Percentiles rank a stretch among this genome's conserved stretches.
Evolutionary conservation across 2,888 invertebrate species (phyloP).

Genomic region (Xiphydria camelus): DNA sequence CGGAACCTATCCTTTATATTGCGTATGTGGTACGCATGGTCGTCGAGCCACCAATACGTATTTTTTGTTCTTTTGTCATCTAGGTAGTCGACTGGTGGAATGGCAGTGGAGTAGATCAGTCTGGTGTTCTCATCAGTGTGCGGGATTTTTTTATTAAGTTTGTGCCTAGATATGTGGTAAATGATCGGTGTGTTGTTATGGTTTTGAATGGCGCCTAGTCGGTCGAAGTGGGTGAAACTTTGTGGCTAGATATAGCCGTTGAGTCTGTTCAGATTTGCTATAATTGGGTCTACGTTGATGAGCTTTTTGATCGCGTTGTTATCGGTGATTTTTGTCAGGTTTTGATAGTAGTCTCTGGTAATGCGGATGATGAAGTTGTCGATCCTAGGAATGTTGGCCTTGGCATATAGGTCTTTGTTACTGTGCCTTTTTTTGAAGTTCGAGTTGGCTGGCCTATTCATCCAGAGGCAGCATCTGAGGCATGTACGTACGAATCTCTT

Average conservation of each 20-base stretch:
- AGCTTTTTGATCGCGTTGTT: background rate
- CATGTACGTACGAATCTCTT: constrained; percentile 18
- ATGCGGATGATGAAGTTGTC: constrained; percentile 10
- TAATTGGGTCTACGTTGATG: background rate
- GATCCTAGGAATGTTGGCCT: constrained; percentile 11
- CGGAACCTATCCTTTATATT: too few species aligned
- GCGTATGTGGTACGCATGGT: too few species aligned
- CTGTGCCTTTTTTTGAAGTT: constrained; percentile 3
- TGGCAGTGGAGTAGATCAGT: too few species aligned
- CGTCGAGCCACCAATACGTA: too few species aligned
- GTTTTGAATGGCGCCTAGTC: background rate
- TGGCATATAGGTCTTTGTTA: constrained; percentile 13
- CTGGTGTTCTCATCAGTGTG: too few species aligned
- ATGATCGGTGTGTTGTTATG: background rate
- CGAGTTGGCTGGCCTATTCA: background rate
- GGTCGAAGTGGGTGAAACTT: background rate
- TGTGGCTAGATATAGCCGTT: background rate
- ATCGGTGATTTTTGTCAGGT: background rate
- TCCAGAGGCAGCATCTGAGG: constrained; percentile 2
- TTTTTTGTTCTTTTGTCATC: too few species aligned
- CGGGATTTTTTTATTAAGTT: background rate
- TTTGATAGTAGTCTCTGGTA: constrained; percentile 12
- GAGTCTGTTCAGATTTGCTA: too few species aligned
- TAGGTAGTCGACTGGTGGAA: too few species aligned
- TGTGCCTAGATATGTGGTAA: background rate